These are phyloP conservation scores for Agonopterix heracliana DNA, from an alignment of 2,888 invertebrate genomes.

Conservation along the genomic window DNA sequence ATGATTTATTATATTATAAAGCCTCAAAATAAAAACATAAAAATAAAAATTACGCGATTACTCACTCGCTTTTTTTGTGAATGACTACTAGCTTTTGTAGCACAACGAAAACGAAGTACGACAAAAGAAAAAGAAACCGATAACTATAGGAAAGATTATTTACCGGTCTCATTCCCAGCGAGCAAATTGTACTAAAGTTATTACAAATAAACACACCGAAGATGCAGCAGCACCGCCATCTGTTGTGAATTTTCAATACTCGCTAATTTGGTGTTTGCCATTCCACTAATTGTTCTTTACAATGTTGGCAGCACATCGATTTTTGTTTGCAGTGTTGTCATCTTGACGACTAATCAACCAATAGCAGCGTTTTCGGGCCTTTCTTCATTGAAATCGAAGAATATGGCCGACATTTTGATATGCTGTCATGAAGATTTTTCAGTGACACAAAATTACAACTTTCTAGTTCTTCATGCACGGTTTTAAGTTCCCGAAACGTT, in stretches of 20 bases:
- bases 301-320: conserved; percentile 46
- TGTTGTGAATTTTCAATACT: not conserved
- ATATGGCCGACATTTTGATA: conserved; percentile 76
- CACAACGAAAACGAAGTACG: not conserved
- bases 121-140: not conserved
- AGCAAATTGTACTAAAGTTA: not conserved
- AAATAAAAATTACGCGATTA: conserved; percentile 13
- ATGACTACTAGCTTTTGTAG: not conserved
- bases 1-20: conserved; percentile 1
- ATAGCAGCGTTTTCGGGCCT: conserved; percentile 49
- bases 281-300: not conserved
- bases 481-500: conserved; percentile 75
- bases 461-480: conserved; percentile 77
- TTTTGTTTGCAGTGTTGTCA: conserved; percentile 51
- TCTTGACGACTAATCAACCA: conserved; percentile 40
- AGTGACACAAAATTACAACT: conserved; percentile 70
- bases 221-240: not conserved
- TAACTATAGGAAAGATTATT: too few species aligned
- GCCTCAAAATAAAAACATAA: conserved; percentile 7
- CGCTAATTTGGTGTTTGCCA: not conserved
- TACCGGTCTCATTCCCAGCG: not conserved
- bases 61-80: not conserved
- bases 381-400: conserved; percentile 52
- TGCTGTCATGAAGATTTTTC: conserved; percentile 75
- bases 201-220: not conserved